These are phyloP conservation scores for Aphrophora alni DNA, from an alignment of 2,888 invertebrate genomes.

Conservation along the genomic window DNA sequence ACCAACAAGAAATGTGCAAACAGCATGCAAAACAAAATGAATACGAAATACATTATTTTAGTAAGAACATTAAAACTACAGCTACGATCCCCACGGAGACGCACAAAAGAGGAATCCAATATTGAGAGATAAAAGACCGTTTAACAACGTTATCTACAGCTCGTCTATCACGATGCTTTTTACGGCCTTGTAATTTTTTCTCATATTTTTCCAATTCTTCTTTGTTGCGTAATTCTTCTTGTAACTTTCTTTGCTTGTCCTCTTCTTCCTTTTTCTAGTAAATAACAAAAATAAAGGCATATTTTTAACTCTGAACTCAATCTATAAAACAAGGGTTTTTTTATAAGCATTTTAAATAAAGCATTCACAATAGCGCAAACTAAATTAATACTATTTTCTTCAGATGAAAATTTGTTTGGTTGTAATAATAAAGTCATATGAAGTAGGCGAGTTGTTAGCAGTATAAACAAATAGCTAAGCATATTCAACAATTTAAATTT, in stretches of 20 bases:
- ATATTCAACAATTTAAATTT: no score
- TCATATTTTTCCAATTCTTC: constrained; percentile 78
- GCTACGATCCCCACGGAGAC: not conserved
- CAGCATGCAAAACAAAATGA: not conserved
- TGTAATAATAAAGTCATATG: no score
- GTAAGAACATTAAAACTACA: constrained; percentile 7
- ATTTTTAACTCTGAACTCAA: not conserved
- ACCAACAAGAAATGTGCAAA: no score
- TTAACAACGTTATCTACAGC: constrained; percentile 34
- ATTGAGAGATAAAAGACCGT: constrained; percentile 20
- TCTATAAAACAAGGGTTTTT: no score
- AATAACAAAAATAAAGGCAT: constrained; percentile 29
- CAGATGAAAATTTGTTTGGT: no score
- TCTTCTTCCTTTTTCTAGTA: constrained; percentile 60
- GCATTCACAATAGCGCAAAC: no score
- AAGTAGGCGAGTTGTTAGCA: no score
- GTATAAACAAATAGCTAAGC: no score
- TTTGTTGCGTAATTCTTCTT: constrained; percentile 70
- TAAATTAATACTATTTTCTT: no score
- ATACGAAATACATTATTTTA: not conserved
- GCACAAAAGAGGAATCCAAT: constrained; percentile 45
- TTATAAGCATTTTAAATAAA: not conserved
- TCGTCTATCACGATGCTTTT: constrained; percentile 57
- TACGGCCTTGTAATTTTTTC: constrained; percentile 73
- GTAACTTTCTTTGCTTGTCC: constrained; percentile 64